Evolutionary conservation across 2,113 vertebrate genomes (phyloP).

Genomic region (Eleginops maclovinus): DNA sequence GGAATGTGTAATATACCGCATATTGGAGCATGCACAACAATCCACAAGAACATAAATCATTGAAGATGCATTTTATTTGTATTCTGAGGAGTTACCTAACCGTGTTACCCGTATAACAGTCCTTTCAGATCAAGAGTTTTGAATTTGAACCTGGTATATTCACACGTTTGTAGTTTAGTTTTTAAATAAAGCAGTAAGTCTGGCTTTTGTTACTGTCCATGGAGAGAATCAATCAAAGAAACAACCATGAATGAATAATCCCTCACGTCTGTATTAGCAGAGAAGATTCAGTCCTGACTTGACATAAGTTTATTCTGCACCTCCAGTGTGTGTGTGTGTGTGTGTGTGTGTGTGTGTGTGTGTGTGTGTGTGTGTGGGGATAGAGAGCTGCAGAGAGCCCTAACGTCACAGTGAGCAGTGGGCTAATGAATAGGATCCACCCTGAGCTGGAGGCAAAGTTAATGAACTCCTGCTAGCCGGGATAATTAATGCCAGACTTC

Average conservation of each 20-base stretch:
- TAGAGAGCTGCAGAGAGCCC: conserved; percentile 55
- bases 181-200: not conserved
- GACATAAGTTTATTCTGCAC: not conserved
- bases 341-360: conserved; percentile 35
- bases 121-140: too few species aligned
- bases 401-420: conserved; percentile 64
- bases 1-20: too few species aligned
- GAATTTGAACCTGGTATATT: too few species aligned
- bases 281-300: not conserved
- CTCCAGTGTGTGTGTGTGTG: conserved; percentile 5
- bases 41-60: too few species aligned
- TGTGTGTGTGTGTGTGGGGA: too few species aligned
- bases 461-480: conserved; percentile 77
- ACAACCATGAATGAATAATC: not conserved
- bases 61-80: too few species aligned
- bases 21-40: too few species aligned
- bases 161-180: too few species aligned
- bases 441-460: conserved; percentile 68
- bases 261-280: not conserved
- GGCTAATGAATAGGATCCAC: conserved; percentile 76
- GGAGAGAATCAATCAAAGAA: not conserved
- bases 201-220: not conserved
- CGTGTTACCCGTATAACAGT: too few species aligned
- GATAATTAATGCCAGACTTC: conserved; percentile 79
- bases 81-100: too few species aligned